A percentile compares a stretch with the other conserved stretches of the same genome.
phyloP scores from a whole-genome alignment of 2,797 vertebrate genomes.

The Pteronotus mesoamericanus region DNA sequence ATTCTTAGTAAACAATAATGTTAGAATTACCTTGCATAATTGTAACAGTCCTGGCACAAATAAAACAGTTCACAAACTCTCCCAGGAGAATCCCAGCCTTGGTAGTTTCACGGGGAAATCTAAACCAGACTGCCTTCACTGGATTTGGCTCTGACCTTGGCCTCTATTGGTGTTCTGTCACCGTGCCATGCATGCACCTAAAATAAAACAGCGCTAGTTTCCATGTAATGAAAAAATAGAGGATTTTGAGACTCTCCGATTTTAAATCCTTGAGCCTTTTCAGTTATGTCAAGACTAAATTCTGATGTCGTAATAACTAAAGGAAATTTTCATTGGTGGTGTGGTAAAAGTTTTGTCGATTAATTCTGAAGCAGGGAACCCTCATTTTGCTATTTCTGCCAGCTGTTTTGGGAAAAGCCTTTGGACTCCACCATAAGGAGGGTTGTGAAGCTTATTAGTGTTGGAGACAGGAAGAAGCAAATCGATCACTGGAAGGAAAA shows the following conservation, averaged over 20 bases:
- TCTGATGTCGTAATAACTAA: background rate
- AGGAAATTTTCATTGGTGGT: slow-evolving; percentile 33
- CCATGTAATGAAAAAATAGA: background rate
- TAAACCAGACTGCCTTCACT: background rate
- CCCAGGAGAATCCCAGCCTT: background rate
- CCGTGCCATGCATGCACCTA: background rate
- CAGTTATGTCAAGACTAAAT: background rate
- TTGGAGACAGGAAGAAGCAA: background rate
- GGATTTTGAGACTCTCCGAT: background rate
- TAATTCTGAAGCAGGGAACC: background rate
- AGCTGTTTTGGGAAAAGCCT: background rate
- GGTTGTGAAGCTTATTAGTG: background rate
- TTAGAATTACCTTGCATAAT: background rate
- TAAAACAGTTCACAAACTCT: background rate
- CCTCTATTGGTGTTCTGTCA: background rate
- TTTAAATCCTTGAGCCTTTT: background rate
- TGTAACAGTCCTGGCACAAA: background rate
- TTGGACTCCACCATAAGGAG: background rate
- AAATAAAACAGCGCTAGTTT: slow-evolving; percentile 31
- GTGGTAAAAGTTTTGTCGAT: background rate
- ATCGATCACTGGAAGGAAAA: background rate
- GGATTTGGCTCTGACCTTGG: background rate
- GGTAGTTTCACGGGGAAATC: background rate
- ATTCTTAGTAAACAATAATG: background rate
- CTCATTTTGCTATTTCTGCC: background rate